Conservation (phyloP, 2,113 vertebrate genomes). For the Coptodon bakossiorum region DNA sequence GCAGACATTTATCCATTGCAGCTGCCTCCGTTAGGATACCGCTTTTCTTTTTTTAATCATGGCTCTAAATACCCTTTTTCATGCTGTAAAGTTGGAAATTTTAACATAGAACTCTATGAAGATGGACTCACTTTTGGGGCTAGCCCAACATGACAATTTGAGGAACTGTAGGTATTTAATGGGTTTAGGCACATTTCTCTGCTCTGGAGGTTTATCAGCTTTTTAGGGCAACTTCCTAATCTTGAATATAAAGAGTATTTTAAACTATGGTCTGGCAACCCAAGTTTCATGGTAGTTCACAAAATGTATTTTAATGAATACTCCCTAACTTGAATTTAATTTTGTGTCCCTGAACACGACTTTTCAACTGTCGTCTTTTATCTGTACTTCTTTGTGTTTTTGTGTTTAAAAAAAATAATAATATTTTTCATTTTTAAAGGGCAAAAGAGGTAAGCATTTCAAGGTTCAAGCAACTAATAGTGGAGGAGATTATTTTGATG, state of each 20-base stretch:
- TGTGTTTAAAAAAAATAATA: neutral
- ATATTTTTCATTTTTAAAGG: neutral
- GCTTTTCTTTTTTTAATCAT: neutral
- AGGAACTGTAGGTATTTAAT: neutral
- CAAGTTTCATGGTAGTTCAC: neutral
- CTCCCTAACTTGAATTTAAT: neutral
- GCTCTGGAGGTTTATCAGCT: neutral
- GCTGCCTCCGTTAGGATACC: neutral
- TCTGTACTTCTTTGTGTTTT: neutral
- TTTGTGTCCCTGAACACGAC: neutral
- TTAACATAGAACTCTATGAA: neutral
- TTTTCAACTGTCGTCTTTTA: neutral
- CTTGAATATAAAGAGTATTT: neutral
- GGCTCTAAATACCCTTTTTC: neutral
- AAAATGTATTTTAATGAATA: neutral
- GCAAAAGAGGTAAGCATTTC: neutral
- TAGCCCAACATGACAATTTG: neutral
- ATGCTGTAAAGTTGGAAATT: neutral
- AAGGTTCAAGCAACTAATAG: neutral
- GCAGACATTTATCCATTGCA: neutral
- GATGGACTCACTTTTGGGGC: neutral
- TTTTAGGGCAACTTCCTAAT: neutral
- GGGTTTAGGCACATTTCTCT: neutral
- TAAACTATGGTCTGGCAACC: neutral
- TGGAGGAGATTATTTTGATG: neutral